A percentile compares a stretch with the other conserved stretches of the same genome.
Evolutionary conservation across 2,113 vertebrate genomes (phyloP).

Genomic region (Rhodinocichla rosea): DNA sequence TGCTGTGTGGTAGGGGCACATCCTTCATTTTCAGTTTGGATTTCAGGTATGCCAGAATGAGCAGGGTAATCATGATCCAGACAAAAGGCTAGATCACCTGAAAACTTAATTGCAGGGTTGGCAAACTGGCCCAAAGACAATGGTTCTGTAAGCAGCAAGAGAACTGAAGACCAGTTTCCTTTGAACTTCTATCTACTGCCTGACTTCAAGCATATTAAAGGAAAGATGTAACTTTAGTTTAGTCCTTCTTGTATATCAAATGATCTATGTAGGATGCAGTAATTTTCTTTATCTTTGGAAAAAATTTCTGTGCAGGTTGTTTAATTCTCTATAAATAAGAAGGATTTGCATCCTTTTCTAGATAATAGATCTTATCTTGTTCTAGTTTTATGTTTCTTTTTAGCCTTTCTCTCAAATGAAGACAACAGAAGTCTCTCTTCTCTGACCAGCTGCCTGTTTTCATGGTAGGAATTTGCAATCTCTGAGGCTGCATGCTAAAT

Average conservation of each 20-base stretch:
- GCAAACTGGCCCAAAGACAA: neutral
- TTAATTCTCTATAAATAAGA: neutral
- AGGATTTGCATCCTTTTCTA: neutral
- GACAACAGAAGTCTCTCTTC: neutral
- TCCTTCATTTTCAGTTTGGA: neutral
- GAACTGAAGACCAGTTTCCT: neutral
- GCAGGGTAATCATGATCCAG: neutral
- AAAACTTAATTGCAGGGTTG: neutral
- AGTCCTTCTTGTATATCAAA: neutral
- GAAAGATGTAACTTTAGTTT: neutral
- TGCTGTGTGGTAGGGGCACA: neutral
- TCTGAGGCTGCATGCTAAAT: neutral
- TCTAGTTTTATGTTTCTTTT: neutral
- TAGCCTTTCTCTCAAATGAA: neutral
- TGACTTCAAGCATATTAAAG: neutral
- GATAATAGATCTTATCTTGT: neutral
- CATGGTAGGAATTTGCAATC: neutral
- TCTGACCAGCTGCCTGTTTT: slow-evolving; percentile 1
- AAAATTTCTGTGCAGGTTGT: neutral
- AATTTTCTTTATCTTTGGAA: neutral
- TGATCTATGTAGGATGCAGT: neutral
- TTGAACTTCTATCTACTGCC: neutral
- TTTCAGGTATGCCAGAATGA: neutral
- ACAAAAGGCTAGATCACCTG: neutral
- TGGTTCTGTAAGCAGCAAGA: neutral